Evolutionary conservation across 2,113 vertebrate species (phyloP).

Genomic region (Rhipidura dahli): DNA sequence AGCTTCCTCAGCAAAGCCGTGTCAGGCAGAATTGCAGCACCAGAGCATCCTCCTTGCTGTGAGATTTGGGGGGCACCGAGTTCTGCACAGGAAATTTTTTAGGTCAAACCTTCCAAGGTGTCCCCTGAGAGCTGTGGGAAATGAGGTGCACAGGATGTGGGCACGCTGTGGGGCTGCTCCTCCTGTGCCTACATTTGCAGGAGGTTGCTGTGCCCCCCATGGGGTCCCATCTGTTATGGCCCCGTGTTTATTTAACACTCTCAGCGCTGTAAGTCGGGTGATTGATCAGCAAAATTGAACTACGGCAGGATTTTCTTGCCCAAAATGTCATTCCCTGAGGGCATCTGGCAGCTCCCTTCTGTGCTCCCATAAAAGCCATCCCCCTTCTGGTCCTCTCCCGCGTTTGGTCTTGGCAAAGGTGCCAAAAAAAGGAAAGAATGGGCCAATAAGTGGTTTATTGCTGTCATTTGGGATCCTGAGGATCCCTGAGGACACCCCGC

Average conservation of each 20-base stretch:
- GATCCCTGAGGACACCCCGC: background rate
- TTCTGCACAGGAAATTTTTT: background rate
- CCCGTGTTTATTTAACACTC: background rate
- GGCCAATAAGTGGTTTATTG: background rate
- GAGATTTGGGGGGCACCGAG: background rate
- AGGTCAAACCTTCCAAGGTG: background rate
- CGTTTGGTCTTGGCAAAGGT: background rate
- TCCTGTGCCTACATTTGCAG: background rate
- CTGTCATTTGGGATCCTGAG: background rate
- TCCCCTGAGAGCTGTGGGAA: background rate
- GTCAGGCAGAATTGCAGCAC: no score
- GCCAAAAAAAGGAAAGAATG: background rate
- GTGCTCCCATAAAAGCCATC: background rate
- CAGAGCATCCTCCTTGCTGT: fast-evolving
- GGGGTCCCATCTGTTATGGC: background rate
- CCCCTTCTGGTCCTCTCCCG: background rate
- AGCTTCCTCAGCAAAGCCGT: background rate
- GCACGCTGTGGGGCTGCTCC: background rate
- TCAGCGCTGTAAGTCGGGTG: background rate
- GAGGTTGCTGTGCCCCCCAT: background rate
- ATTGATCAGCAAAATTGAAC: background rate
- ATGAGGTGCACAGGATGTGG: background rate
- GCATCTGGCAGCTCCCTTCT: background rate
- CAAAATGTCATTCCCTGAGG: background rate
- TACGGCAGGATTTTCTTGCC: background rate